phyloP scores from a whole-genome alignment of 2,888 invertebrate genomes.

The Amphipoea lucens region DNA sequence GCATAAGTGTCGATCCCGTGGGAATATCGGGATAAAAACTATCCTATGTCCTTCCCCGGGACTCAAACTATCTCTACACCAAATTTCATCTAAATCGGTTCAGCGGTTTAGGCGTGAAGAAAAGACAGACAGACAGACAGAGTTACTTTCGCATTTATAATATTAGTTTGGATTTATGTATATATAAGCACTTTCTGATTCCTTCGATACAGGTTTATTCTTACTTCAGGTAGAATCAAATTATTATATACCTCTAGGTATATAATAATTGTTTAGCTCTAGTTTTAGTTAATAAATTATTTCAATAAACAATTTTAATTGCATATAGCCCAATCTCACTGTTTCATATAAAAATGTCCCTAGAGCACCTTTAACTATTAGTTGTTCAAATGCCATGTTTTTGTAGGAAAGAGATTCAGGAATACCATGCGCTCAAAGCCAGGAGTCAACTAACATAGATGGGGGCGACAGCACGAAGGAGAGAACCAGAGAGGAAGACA shows the following conservation, averaged over 20 bases:
- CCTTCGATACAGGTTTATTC: background rate
- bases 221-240: background rate
- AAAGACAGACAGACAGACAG: too few relatives aligned
- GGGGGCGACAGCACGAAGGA: constrained; percentile 85
- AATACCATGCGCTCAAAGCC: constrained; percentile 86
- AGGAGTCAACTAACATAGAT: constrained; percentile 87
- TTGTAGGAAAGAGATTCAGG: constrained; percentile 86
- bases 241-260: background rate
- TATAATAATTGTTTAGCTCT: background rate
- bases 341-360: background rate
- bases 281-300: background rate
- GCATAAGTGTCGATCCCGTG: too few relatives aligned
- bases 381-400: background rate
- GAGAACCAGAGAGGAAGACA: constrained; percentile 83
- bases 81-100: too few relatives aligned
- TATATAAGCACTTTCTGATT: background rate
- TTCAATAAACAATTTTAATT: background rate
- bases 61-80: too few relatives aligned
- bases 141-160: too few relatives aligned
- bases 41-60: too few relatives aligned
- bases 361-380: background rate
- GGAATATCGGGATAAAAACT: too few relatives aligned
- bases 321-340: background rate
- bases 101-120: too few relatives aligned
- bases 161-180: too few relatives aligned